phyloP scores from a whole-genome alignment of 2,797 vertebrate genomes.

The Novumbra hubbsi region DNA sequence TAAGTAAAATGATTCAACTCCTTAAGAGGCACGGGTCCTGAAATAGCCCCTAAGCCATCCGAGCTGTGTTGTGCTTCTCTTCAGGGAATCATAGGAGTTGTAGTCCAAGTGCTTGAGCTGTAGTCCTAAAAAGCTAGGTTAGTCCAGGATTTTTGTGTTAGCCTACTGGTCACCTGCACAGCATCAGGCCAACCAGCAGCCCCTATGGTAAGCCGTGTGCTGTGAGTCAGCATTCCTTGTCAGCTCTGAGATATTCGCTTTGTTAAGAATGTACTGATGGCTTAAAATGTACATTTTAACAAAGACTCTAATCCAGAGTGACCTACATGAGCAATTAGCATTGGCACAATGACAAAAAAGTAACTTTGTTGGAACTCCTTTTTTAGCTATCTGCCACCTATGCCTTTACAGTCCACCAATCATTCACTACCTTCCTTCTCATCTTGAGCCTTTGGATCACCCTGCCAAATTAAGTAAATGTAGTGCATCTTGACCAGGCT shows the following conservation, averaged over 20 bases:
- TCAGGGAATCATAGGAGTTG: background rate
- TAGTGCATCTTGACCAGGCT: background rate
- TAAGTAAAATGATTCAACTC: background rate
- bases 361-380: background rate
- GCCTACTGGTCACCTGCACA: background rate
- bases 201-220: too few relatives aligned
- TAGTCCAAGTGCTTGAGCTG: conserved; percentile 1
- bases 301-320: too few relatives aligned
- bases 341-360: too few relatives aligned
- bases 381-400: background rate
- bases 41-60: conserved; percentile 3
- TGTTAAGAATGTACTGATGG: too few relatives aligned
- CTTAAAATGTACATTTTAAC: too few relatives aligned
- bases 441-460: background rate
- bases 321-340: too few relatives aligned
- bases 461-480: background rate
- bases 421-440: background rate
- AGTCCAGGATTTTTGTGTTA: background rate
- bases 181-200: background rate
- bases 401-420: conserved; percentile 22
- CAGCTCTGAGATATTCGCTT: too few relatives aligned
- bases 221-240: background rate
- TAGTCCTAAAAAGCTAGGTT: background rate
- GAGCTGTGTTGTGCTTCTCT: background rate
- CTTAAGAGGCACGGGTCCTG: conserved; percentile 11